Percentiles rank a stretch among this genome's conserved stretches.
Evolutionary conservation across 2,888 invertebrate genomes (phyloP).

Genomic region (Noctua pronuba): DNA sequence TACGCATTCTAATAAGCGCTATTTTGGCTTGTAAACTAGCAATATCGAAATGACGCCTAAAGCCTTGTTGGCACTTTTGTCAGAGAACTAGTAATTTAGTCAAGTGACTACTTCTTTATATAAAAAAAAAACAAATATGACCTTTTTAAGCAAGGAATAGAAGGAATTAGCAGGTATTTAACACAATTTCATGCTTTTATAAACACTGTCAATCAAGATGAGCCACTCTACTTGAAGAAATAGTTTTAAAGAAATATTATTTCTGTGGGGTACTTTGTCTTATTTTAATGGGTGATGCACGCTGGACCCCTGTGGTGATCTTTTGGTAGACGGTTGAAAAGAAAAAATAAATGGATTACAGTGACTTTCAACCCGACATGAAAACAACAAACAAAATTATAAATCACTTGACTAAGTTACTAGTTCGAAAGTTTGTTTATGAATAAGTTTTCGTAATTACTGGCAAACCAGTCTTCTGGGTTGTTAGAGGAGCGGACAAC

Average conservation of each 20-base stretch:
- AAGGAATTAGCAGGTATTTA: background rate
- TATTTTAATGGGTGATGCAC: background rate
- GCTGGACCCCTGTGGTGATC: background rate
- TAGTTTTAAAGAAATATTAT: background rate
- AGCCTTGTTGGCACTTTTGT: constrained; percentile 43
- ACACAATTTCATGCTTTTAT: background rate
- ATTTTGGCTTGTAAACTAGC: constrained; percentile 44
- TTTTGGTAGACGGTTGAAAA: background rate
- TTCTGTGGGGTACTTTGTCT: background rate
- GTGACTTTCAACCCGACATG: background rate
- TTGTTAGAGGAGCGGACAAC: constrained; percentile 31
- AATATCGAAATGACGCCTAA: constrained; percentile 29
- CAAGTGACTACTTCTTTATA: background rate
- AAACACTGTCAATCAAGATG: constrained; percentile 1
- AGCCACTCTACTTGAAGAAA: background rate
- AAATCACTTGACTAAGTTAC: constrained; percentile 33
- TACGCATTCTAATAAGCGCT: constrained; percentile 30
- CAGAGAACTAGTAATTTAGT: constrained; percentile 39
- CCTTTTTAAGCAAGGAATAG: background rate
- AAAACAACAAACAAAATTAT: background rate
- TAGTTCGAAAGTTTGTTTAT: constrained; percentile 2
- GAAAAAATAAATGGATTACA: background rate
- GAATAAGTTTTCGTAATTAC: constrained; percentile 6
- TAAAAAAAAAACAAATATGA: background rate
- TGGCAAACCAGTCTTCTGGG: constrained; percentile 50